Conservation (phyloP, 2,797 vertebrate species). For the Neopelma chrysocephalum region DNA sequence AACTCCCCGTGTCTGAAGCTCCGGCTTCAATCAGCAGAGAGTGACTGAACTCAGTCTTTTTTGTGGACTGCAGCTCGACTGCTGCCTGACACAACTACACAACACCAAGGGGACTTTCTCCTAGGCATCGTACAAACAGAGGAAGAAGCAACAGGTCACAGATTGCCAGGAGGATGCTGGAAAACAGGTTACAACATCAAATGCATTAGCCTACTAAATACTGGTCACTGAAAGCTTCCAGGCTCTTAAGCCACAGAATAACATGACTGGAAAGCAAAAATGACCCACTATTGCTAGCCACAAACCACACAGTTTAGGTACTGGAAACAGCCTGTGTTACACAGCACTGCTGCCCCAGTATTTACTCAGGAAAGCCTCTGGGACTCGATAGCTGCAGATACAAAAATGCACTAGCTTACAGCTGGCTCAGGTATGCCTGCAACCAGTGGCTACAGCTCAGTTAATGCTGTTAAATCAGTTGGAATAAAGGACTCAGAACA, state of each 20-base stretch:
- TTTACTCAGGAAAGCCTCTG: background rate
- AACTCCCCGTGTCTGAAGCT: background rate
- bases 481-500: background rate
- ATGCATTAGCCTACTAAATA: background rate
- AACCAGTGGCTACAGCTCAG: background rate
- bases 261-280: background rate
- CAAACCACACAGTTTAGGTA: background rate
- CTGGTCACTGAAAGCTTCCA: background rate
- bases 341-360: background rate
- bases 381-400: background rate
- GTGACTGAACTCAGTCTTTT: background rate
- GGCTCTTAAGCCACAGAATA: background rate
- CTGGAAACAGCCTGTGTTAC: background rate
- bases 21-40: background rate
- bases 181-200: background rate
- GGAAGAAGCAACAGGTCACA: background rate
- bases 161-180: background rate
- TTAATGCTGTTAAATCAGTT: background rate
- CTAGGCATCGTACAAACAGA: background rate
- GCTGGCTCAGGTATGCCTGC: background rate
- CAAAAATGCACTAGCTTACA: background rate
- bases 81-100: background rate
- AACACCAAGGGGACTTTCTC: background rate
- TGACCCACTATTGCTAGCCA: background rate
- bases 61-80: background rate